phyloP scores from a whole-genome alignment of 2,888 invertebrate species.

The Chymomyza fuscimana region DNA sequence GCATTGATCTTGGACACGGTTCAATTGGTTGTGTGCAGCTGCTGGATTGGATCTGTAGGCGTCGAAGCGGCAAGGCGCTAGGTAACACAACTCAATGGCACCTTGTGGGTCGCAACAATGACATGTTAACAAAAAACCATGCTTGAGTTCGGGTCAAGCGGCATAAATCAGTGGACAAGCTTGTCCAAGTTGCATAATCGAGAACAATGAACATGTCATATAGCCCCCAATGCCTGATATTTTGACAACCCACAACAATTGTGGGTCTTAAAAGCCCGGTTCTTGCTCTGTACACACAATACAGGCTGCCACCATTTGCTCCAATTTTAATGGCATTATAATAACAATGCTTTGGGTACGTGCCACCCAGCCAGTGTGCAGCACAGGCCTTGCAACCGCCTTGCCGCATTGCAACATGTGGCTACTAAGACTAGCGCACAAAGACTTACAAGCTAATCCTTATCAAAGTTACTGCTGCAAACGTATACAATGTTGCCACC shows the following conservation, averaged over 20 bases:
- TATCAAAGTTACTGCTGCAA: slow-evolving; percentile 42
- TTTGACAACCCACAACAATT: slow-evolving; percentile 4
- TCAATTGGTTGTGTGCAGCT: slow-evolving; percentile 23
- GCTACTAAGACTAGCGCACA: slow-evolving; percentile 6
- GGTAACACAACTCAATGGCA: neutral
- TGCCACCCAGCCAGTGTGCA: slow-evolving; percentile 21
- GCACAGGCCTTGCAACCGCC: slow-evolving; percentile 56
- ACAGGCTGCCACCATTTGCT: slow-evolving; percentile 41
- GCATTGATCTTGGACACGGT: slow-evolving; percentile 65
- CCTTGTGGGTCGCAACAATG: slow-evolving; percentile 19
- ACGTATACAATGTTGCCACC: slow-evolving; percentile 47
- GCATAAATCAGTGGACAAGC: slow-evolving; percentile 53
- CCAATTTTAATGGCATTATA: slow-evolving; percentile 68
- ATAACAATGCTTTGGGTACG: slow-evolving; percentile 37
- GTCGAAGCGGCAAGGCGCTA: slow-evolving; percentile 54
- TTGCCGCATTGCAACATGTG: slow-evolving; percentile 61
- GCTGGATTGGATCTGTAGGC: slow-evolving; percentile 32
- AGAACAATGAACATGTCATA: slow-evolving; percentile 55
- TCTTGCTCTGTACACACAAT: neutral
- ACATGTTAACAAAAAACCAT: slow-evolving; percentile 10
- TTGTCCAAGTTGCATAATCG: slow-evolving; percentile 36
- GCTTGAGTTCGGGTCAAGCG: slow-evolving; percentile 43
- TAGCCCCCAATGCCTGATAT: slow-evolving; percentile 21
- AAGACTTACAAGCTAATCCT: slow-evolving; percentile 42
- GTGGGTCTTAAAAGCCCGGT: neutral